Evolutionary conservation across 2,113 vertebrate species (phyloP).

Genomic region (Eptesicus fuscus): DNA sequence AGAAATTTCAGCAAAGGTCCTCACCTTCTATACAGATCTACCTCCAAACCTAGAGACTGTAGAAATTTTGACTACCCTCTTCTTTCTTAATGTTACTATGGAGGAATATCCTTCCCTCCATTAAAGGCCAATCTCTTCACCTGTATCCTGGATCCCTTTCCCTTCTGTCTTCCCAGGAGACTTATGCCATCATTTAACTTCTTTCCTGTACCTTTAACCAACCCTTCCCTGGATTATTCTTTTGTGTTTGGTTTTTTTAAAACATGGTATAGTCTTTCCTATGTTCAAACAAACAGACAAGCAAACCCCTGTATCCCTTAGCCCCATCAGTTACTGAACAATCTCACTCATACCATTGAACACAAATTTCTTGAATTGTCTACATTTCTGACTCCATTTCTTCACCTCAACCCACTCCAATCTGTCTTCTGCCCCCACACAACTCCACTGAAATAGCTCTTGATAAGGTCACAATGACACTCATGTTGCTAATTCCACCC

Average conservation of each 20-base stretch:
- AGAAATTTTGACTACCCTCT: background rate
- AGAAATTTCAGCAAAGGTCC: background rate
- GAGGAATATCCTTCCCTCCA: background rate
- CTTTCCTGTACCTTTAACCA: background rate
- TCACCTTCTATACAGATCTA: background rate
- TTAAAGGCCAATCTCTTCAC: background rate
- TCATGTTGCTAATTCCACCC: constrained; percentile 23
- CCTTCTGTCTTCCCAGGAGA: background rate
- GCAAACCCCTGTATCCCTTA: background rate
- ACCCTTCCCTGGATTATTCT: background rate
- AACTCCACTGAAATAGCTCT: constrained; percentile 43
- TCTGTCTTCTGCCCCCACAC: constrained; percentile 29
- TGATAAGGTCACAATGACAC: constrained; percentile 43
- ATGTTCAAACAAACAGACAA: constrained; percentile 3
- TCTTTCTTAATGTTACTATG: background rate
- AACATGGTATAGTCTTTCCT: background rate
- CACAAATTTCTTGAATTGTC: constrained; percentile 29
- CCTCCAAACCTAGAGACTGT: background rate
- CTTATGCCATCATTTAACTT: background rate
- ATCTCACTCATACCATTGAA: background rate
- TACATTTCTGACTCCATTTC: constrained; percentile 44
- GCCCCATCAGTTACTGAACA: background rate
- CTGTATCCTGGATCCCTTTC: background rate
- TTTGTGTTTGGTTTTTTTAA: background rate
- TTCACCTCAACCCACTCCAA: constrained; percentile 50